These are phyloP conservation scores for Pocillopora damicornis DNA, from an alignment of 64 coral and sea anemone genomes.

Conservation along the genomic window DNA sequence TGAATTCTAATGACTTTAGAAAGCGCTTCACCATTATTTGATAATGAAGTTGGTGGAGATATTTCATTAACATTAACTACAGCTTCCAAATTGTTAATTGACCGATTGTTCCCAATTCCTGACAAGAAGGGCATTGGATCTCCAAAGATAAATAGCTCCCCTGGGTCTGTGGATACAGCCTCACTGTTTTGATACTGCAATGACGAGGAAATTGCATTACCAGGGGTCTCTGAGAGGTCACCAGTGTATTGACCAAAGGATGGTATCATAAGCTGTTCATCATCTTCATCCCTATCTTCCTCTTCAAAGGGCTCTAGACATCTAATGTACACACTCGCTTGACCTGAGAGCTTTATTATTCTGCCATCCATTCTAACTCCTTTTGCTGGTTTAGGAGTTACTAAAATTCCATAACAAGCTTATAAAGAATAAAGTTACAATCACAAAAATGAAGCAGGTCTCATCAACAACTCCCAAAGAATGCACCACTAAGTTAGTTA, in stretches of 20 bases:
- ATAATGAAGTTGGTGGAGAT: background rate
- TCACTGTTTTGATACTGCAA: background rate
- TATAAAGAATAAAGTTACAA: background rate
- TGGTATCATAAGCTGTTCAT: background rate
- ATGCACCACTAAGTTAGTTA: too few relatives aligned
- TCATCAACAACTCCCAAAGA: too few relatives aligned
- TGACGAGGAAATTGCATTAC: background rate
- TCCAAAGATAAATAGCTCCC: background rate
- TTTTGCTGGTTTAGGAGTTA: constrained; percentile 8
- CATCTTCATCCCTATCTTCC: constrained; percentile 5
- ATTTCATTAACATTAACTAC: background rate
- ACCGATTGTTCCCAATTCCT: background rate
- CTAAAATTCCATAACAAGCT: constrained; percentile 9
- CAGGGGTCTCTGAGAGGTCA: background rate
- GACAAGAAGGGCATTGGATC: background rate
- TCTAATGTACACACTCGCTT: constrained; percentile 8
- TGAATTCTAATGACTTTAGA: constrained; percentile 24
- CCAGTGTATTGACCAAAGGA: background rate
- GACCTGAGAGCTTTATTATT: background rate
- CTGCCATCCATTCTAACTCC: background rate
- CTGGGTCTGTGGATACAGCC: background rate
- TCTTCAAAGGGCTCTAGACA: constrained; percentile 11
- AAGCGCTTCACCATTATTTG: constrained; percentile 4
- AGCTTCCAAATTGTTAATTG: background rate
- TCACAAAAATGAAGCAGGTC: background rate